Conservation (phyloP, 2,797 vertebrate species). For the Neopelma chrysocephalum region DNA sequence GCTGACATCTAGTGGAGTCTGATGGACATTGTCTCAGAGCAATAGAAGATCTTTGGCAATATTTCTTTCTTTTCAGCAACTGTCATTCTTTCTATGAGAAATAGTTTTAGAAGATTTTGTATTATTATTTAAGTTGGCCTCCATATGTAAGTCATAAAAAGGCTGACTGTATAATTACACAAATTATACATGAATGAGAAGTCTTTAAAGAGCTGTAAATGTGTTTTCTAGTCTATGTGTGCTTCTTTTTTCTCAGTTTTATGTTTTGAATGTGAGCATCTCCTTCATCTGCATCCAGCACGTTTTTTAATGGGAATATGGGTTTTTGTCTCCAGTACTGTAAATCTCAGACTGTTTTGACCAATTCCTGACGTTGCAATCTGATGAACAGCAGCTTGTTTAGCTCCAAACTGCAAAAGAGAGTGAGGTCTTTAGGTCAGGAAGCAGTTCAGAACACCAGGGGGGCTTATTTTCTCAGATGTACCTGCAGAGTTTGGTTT, state of each 20-base stretch:
- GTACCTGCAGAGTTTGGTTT: neutral
- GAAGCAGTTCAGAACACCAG: neutral
- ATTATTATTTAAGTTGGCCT: neutral
- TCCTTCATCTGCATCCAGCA: slow-evolving; percentile 4
- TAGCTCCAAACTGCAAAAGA: neutral
- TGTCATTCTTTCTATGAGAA: neutral
- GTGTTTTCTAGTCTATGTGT: neutral
- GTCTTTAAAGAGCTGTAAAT: neutral
- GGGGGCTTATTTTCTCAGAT: neutral
- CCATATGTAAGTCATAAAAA: neutral
- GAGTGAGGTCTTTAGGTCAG: neutral
- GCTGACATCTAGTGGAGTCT: slow-evolving; percentile 48
- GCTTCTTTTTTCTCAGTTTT: neutral
- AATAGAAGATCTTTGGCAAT: neutral
- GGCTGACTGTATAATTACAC: neutral
- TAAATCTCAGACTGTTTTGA: neutral
- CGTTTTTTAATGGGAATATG: neutral
- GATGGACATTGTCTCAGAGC: neutral
- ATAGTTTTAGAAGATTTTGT: neutral
- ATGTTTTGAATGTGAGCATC: neutral
- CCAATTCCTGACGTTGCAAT: neutral
- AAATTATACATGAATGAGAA: neutral
- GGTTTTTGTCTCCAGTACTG: neutral
- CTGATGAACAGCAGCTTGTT: neutral
- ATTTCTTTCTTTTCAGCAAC: neutral